A percentile compares a stretch with the other conserved stretches of the same genome.
Conservation (phyloP, 2,113 vertebrate species). For the Melanerpes formicivorus region DNA sequence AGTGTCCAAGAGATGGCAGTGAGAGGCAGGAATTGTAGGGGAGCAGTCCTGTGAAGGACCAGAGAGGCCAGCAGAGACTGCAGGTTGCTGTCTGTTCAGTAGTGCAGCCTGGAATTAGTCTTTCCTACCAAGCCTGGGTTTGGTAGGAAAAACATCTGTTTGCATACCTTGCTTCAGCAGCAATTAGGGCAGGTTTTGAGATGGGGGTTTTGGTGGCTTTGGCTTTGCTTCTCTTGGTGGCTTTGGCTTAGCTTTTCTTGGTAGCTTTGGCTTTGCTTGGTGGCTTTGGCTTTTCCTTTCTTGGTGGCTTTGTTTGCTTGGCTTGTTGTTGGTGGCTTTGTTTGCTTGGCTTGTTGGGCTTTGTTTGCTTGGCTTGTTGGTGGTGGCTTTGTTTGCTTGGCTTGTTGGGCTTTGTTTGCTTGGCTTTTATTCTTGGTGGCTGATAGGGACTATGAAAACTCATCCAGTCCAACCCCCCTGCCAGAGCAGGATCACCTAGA, state of each 20-base stretch:
- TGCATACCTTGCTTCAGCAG: background rate
- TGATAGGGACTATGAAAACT: too few relatives aligned
- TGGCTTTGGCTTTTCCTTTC: background rate
- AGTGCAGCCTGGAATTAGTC: background rate
- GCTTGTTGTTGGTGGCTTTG: too few relatives aligned
- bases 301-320: too few relatives aligned
- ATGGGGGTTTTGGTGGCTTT: background rate
- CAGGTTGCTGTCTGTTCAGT: background rate
- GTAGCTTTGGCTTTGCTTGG: background rate
- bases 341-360: too few relatives aligned
- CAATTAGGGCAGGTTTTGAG: background rate
- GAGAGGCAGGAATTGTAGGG: background rate
- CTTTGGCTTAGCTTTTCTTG: background rate
- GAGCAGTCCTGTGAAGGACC: background rate
- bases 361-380: too few relatives aligned
- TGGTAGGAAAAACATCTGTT: background rate
- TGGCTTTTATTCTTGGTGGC: too few relatives aligned
- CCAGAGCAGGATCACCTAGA: too few relatives aligned
- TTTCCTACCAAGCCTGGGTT: background rate
- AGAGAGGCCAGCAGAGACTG: constrained; percentile 22
- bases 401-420: too few relatives aligned
- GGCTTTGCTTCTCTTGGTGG: too few relatives aligned
- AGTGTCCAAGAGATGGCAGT: background rate
- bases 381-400: too few relatives aligned
- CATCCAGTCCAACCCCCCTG: too few relatives aligned